Conservation (phyloP, 2,113 vertebrate species). For the Machaerirhynchus nigripectus region DNA sequence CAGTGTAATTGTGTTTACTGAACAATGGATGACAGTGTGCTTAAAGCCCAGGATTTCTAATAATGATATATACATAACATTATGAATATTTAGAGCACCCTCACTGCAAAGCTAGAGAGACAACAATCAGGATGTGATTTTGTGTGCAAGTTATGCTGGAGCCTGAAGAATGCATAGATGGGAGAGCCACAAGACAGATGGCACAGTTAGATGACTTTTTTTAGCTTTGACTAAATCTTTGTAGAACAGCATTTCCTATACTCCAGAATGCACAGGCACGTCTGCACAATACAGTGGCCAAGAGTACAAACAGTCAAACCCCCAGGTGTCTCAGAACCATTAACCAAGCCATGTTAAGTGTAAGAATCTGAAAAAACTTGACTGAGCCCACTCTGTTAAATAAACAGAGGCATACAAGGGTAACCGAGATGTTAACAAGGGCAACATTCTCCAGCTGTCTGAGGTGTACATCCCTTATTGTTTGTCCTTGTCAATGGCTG, state of each 20-base stretch:
- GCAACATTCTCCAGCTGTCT: background rate
- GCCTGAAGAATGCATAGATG: background rate
- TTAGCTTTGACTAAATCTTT: background rate
- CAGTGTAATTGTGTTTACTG: constrained; percentile 61
- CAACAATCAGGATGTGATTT: background rate
- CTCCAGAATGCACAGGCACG: background rate
- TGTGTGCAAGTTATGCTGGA: background rate
- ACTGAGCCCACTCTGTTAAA: background rate
- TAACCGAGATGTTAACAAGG: background rate
- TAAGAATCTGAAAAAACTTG: background rate
- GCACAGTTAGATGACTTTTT: background rate
- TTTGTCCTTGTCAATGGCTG: background rate
- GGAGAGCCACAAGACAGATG: background rate
- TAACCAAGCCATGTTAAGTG: background rate
- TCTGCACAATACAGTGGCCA: background rate
- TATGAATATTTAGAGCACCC: constrained; percentile 21
- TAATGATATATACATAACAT: constrained; percentile 14
- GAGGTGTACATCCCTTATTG: background rate
- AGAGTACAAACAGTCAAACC: background rate
- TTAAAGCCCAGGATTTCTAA: constrained; percentile 33
- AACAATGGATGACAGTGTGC: constrained; percentile 45
- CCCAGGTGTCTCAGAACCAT: background rate
- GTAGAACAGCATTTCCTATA: background rate
- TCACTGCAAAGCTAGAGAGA: background rate
- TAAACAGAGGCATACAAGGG: background rate